Evolutionary conservation across 2,113 vertebrate species (phyloP).

Genomic region (Bubalus kerabau): DNA sequence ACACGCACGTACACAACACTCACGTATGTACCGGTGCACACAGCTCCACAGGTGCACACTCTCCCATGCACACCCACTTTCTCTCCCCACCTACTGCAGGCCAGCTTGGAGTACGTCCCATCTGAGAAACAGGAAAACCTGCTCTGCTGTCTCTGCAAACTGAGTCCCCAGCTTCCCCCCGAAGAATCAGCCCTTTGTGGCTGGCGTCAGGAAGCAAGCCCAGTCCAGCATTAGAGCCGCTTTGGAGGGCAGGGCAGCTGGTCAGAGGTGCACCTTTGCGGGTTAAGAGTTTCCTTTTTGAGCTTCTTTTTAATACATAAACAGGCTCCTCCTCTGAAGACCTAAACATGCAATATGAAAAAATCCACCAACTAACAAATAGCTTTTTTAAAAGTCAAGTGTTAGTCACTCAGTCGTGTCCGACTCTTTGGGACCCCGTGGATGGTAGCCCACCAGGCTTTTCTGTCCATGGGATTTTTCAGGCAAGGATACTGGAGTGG

Average conservation of each 20-base stretch:
- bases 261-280: background rate
- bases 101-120: fast-evolving
- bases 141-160: background rate
- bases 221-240: fast-evolving
- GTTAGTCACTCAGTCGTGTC: background rate
- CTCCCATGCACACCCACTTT: background rate
- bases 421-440: fast-evolving
- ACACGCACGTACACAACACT: fast-evolving
- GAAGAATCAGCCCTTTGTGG: background rate
- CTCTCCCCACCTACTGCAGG: background rate
- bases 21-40: fast-evolving
- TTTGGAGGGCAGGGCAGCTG: fast-evolving
- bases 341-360: background rate
- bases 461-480: background rate
- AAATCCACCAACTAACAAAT: background rate
- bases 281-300: background rate
- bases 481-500: background rate
- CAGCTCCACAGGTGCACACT: fast-evolving
- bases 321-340: background rate
- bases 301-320: background rate
- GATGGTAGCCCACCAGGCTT: background rate
- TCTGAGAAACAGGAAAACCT: too few species aligned
- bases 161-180: background rate
- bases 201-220: fast-evolving
- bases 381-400: background rate